phyloP scores from a whole-genome alignment of 2,797 vertebrate genomes.

The Microctenopoma lineatum region DNA sequence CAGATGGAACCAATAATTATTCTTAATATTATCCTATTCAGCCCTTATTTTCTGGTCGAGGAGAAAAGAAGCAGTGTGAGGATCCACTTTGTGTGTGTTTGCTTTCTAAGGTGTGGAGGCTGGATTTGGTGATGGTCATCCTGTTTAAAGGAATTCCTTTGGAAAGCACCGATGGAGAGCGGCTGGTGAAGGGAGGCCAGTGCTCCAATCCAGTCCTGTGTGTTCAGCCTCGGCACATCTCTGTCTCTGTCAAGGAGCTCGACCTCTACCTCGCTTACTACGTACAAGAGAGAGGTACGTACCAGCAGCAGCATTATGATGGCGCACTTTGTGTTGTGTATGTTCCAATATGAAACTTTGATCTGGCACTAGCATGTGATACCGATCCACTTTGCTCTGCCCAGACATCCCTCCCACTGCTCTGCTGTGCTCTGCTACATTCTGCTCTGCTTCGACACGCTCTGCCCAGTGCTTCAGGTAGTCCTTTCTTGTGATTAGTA shows the following conservation, averaged over 20 bases:
- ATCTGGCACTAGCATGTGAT: no score
- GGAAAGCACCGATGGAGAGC: constrained; percentile 98
- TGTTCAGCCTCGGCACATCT: constrained; percentile 97
- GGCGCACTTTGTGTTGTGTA: neutral
- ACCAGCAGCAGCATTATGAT: no score
- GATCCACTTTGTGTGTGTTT: neutral
- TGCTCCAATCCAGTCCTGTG: constrained; percentile 95
- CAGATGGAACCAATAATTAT: no score
- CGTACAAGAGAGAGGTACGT: constrained; percentile 93
- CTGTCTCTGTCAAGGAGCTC: constrained; percentile 97
- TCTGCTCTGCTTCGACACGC: no score
- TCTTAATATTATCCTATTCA: no score
- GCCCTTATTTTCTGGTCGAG: no score
- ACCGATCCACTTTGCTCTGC: no score
- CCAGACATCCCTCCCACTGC: no score
- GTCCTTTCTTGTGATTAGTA: no score
- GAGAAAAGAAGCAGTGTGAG: neutral
- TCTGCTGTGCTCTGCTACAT: no score
- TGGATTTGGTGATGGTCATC: constrained; percentile 99
- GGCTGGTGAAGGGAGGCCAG: constrained; percentile 92
- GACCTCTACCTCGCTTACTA: constrained; percentile 99
- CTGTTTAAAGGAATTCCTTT: constrained; percentile 98
- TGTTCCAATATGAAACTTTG: no score
- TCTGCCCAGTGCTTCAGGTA: no score
- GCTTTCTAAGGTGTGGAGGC: constrained; percentile 87